These are phyloP conservation scores for Malacoctenus gilli DNA, from an alignment of 2,797 vertebrate genomes.

Conservation along the genomic window DNA sequence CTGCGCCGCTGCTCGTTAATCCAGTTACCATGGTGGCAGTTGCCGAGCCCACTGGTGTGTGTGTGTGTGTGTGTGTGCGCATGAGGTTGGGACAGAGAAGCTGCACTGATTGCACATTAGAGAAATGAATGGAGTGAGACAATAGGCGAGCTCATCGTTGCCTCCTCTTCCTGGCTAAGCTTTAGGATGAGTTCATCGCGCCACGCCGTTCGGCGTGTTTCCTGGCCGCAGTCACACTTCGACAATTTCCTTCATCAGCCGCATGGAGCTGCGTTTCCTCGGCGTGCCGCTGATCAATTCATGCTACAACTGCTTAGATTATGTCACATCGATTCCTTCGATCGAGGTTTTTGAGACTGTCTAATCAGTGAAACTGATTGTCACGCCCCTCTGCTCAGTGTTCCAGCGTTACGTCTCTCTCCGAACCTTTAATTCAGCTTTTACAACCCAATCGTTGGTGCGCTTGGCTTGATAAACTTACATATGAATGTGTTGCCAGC, in stretches of 20 bases:
- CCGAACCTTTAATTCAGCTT: too few species aligned
- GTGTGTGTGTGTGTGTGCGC: too few species aligned
- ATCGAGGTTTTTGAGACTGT: neutral
- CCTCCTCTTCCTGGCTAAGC: slow-evolving; percentile 10
- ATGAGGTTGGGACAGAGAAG: slow-evolving; percentile 36
- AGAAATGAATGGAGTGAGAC: slow-evolving; percentile 53
- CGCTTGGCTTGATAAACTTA: too few species aligned
- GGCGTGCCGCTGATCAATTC: neutral
- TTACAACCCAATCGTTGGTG: neutral
- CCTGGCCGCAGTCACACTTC: slow-evolving; percentile 1
- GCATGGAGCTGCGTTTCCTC: too few species aligned
- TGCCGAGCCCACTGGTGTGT: slow-evolving; percentile 31
- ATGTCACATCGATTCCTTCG: neutral
- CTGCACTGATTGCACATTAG: slow-evolving; percentile 52
- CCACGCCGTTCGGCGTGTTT: neutral
- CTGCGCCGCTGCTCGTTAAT: slow-evolving; percentile 62
- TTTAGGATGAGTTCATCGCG: too few species aligned
- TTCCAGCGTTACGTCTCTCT: too few species aligned
- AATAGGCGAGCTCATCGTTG: slow-evolving; percentile 29
- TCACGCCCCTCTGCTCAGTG: too few species aligned
- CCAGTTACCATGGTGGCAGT: slow-evolving; percentile 73
- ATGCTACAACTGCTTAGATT: neutral
- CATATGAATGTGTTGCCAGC: neutral
- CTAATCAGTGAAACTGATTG: neutral
- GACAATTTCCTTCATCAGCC: too few species aligned